These are phyloP conservation scores for Idris sp. DNA, from an alignment of 1,140 invertebrate species.

Conservation along the genomic window DNA sequence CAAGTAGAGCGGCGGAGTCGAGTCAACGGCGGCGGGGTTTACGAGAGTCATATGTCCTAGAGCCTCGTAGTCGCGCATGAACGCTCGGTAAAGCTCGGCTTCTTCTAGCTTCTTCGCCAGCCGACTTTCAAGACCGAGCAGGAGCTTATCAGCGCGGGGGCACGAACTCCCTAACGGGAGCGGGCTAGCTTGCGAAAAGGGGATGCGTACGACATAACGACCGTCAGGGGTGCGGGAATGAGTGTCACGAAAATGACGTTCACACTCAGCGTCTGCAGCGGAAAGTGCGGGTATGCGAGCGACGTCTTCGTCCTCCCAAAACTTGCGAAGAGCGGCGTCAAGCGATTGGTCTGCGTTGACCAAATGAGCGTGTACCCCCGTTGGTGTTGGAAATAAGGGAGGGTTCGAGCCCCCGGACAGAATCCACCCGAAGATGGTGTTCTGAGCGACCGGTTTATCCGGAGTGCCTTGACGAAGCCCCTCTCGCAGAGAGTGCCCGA, in stretches of 20 bases:
- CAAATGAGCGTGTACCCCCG: background rate
- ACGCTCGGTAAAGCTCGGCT: background rate
- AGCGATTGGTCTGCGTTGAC: background rate
- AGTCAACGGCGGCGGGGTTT: too few species aligned
- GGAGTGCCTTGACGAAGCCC: background rate
- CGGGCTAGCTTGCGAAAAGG: background rate
- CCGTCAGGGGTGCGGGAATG: background rate
- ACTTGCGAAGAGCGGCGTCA: background rate
- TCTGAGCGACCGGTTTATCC: constrained; percentile 11
- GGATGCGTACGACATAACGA: constrained; percentile 4
- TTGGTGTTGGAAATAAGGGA: background rate
- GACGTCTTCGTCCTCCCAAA: constrained; percentile 5
- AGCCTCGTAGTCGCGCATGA: constrained; percentile 1
- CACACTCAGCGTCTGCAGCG: background rate
- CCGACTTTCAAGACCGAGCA: too few species aligned
- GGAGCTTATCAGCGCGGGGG: too few species aligned
- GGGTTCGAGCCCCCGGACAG: background rate
- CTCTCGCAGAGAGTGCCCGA: background rate
- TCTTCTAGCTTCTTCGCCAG: background rate
- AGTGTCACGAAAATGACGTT: background rate
- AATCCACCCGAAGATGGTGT: constrained; percentile 20
- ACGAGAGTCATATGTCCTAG: constrained; percentile 10
- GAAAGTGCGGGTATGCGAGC: background rate
- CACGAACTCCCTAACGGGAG: background rate
- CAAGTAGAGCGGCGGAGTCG: background rate